A percentile compares a stretch with the other conserved stretches of the same genome.
Conservation (phyloP, 2,888 invertebrate genomes). For the Seira ritae region DNA sequence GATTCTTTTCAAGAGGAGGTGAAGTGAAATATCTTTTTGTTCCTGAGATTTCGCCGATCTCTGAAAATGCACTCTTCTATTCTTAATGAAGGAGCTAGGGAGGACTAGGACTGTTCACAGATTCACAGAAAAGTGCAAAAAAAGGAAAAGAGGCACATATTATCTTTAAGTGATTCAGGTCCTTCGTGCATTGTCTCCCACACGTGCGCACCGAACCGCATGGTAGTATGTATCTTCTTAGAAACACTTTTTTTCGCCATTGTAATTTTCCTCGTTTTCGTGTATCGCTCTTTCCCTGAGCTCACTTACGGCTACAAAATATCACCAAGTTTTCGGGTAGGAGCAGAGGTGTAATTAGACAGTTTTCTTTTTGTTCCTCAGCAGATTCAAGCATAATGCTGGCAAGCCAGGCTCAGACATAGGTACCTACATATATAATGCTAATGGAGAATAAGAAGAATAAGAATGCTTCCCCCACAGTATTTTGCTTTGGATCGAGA, state of each 20-base stretch:
- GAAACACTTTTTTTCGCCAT: slow-evolving; percentile 42
- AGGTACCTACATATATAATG: slow-evolving; percentile 58
- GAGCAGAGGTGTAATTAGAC: slow-evolving; percentile 44
- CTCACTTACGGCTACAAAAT: slow-evolving; percentile 6
- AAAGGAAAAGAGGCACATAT: neutral
- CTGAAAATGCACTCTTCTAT: too few relatives aligned
- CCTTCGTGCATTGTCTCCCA: slow-evolving; percentile 33
- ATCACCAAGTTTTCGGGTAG: neutral
- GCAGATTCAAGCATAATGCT: slow-evolving; percentile 56
- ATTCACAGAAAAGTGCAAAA: too few relatives aligned
- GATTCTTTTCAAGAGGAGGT: too few relatives aligned
- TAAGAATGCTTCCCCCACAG: slow-evolving; percentile 51
- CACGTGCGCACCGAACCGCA: slow-evolving; percentile 53
- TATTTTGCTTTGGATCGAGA: neutral
- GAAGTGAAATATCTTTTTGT: too few relatives aligned
- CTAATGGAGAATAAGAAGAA: slow-evolving; percentile 56
- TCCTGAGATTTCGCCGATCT: too few relatives aligned
- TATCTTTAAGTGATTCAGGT: neutral
- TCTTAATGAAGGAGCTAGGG: too few relatives aligned
- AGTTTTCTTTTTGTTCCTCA: slow-evolving; percentile 20
- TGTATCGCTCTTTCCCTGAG: neutral
- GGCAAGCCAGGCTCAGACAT: slow-evolving; percentile 20
- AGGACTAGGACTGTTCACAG: too few relatives aligned
- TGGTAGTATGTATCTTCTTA: slow-evolving; percentile 33
- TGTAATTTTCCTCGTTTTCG: slow-evolving; percentile 32